Evolutionary conservation across 2,113 vertebrate genomes (phyloP).

Genomic region (Ivindomyrus marchei): DNA sequence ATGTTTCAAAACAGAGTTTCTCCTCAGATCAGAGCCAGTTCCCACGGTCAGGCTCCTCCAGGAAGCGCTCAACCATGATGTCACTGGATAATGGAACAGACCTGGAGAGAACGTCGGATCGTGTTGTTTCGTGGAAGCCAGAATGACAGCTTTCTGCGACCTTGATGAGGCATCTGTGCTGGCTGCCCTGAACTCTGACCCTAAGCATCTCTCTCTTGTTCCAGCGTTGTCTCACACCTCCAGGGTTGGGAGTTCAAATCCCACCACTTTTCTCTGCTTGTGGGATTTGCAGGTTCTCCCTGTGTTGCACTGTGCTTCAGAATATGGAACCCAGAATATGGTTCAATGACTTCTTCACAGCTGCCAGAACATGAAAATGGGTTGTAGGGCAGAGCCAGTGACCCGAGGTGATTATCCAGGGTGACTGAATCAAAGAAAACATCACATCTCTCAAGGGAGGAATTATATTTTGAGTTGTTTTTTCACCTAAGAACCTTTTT

Average conservation of each 20-base stretch:
- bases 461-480: background rate
- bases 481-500: background rate
- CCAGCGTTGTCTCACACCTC: background rate
- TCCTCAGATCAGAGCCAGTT: background rate
- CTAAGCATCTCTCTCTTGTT: background rate
- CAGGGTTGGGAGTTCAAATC: background rate
- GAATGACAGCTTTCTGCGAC: background rate
- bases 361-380: background rate
- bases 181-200: background rate
- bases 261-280: background rate
- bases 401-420: background rate
- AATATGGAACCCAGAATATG: background rate
- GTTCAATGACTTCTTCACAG: background rate
- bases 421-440: background rate
- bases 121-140: background rate
- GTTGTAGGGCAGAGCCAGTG: background rate
- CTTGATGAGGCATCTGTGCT: background rate
- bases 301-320: background rate
- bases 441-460: background rate
- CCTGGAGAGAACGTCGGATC: background rate
- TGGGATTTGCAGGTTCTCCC: background rate
- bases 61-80: background rate
- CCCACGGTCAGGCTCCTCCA: background rate
- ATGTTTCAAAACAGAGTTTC: background rate
- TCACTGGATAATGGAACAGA: background rate